These are phyloP conservation scores for Myopa tessellatipennis DNA, from an alignment of 2,888 invertebrate species.

Conservation along the genomic window DNA sequence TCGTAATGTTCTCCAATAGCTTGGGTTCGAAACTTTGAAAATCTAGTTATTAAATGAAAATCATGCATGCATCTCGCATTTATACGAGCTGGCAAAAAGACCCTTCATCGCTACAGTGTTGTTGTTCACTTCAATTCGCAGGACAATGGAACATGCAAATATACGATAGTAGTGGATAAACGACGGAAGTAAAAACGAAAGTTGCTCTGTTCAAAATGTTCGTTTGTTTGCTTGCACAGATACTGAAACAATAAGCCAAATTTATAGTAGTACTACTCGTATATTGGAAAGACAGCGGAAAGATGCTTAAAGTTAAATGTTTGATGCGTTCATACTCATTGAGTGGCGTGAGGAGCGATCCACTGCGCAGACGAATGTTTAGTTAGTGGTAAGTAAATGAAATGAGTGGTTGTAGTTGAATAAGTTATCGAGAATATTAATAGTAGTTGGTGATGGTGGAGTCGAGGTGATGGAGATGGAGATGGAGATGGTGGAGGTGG, in stretches of 20 bases:
- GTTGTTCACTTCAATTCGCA: not conserved
- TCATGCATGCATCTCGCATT: not conserved
- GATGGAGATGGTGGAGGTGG: no score
- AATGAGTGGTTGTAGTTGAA: slow-evolving; percentile 48
- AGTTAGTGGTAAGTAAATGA: slow-evolving; percentile 34
- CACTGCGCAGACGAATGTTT: slow-evolving; percentile 57
- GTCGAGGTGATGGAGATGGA: no score
- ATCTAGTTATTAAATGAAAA: not conserved
- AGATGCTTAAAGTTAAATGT: no score
- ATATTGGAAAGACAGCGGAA: no score
- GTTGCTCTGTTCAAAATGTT: no score
- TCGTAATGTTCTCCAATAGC: no score
- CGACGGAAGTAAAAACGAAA: no score
- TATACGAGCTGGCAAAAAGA: not conserved
- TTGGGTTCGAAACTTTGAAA: not conserved
- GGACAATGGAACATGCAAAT: not conserved
- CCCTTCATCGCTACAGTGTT: not conserved
- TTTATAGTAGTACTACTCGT: not conserved
- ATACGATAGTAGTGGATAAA: not conserved
- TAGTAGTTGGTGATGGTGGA: no score
- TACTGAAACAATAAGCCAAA: not conserved
- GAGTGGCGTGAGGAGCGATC: slow-evolving; percentile 67
- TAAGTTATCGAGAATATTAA: slow-evolving; percentile 13
- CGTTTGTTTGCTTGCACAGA: no score
- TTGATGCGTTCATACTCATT: slow-evolving; percentile 64